Percentiles rank a stretch among this genome's conserved stretches.
Conservation (phyloP, 2,888 invertebrate genomes). For the Chrysopilus asiliformis region DNA sequence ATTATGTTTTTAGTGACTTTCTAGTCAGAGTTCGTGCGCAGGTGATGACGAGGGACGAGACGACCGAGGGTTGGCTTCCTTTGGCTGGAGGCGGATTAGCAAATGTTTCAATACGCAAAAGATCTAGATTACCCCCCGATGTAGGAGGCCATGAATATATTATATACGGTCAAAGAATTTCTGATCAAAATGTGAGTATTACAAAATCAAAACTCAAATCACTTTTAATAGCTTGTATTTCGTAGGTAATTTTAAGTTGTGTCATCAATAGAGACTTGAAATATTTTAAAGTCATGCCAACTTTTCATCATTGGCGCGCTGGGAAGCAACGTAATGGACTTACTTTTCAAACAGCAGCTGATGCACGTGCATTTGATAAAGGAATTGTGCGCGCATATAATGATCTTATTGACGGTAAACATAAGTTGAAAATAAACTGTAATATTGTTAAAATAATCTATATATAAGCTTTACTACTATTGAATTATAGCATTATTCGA, state of each 20-base stretch:
- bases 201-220: too few species aligned
- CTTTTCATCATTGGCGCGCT: conserved; percentile 96
- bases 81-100: conserved; percentile 88
- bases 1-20: conserved; percentile 54
- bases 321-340: conserved; percentile 91
- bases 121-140: conserved; percentile 43
- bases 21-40: conserved; percentile 96
- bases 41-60: conserved; percentile 98
- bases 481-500: too few species aligned
- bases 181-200: conserved; percentile 81
- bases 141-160: conserved; percentile 68
- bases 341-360: conserved; percentile 90
- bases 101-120: conserved; percentile 79
- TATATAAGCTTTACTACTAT: too few species aligned
- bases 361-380: conserved; percentile 87
- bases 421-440: too few species aligned
- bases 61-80: conserved; percentile 91
- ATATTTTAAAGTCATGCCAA: conserved; percentile 96
- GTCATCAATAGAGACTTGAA: conserved; percentile 91
- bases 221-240: too few species aligned
- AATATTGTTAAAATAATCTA: too few species aligned
- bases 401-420: conserved; percentile 79
- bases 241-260: conserved; percentile 83
- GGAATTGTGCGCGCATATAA: conserved; percentile 81
- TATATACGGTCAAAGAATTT: conserved; percentile 84